A percentile compares a stretch with the other conserved stretches of the same genome.
Conservation (phyloP, 2,113 vertebrate species). For the Empidonax alnorum region DNA sequence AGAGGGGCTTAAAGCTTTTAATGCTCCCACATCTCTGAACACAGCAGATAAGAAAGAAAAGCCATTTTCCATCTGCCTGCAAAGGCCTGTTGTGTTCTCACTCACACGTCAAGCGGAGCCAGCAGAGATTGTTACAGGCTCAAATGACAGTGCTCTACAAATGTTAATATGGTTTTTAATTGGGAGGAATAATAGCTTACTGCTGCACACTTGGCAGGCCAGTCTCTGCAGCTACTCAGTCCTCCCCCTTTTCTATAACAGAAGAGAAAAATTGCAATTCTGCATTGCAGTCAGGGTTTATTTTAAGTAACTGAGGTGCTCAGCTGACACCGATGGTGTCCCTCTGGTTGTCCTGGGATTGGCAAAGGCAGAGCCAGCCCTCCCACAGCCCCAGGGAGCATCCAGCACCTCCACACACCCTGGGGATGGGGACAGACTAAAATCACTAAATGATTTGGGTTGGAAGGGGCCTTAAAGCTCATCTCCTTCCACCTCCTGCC, state of each 20-base stretch:
- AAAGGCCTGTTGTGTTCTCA: background rate
- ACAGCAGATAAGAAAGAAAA: background rate
- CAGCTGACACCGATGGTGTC: rapidly evolving
- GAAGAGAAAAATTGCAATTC: background rate
- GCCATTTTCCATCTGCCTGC: constrained; percentile 16
- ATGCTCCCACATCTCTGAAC: background rate
- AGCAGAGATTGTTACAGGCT: background rate
- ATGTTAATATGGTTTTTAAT: constrained; percentile 33
- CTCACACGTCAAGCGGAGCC: background rate
- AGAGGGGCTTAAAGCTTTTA: background rate
- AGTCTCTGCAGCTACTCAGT: background rate
- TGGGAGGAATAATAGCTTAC: constrained; percentile 12
- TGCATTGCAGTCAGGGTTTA: background rate
- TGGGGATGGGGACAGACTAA: rapidly evolving
- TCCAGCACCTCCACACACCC: background rate
- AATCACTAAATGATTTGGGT: rapidly evolving
- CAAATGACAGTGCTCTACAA: background rate
- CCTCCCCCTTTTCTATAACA: background rate
- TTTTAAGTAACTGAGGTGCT: background rate
- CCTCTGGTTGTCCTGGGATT: background rate
- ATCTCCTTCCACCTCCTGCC: rapidly evolving
- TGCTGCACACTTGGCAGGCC: background rate
- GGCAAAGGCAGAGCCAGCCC: background rate
- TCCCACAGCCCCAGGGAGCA: rapidly evolving
- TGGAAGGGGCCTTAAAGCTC: background rate